Base-by-base conservation (phyloP, 2,113 vertebrate species). In the Enhydra lutris region DNA sequence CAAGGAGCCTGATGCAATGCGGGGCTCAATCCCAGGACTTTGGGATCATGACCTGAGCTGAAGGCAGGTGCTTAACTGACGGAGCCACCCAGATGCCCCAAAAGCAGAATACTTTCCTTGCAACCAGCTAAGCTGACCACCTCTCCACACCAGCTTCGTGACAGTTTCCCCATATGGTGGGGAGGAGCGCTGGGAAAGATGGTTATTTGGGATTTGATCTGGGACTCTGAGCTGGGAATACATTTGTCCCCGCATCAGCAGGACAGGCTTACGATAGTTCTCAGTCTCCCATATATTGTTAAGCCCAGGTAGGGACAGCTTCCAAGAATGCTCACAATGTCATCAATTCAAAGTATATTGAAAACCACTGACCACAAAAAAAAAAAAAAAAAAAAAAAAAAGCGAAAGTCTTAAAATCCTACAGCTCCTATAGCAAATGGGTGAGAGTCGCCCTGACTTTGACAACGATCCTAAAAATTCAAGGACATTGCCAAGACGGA, bases 91-190 rank as follows among this genome's bases (percentile, higher is more conserved):
- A 34, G 31, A 31, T 31, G 14, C 63, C 63, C 63, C 47, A 81
- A 97, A 91, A 84, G 45, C 69, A 95, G 84, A 34, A 61, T 45
- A 59, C 47, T 91, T 74, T 47, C 6, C 59, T 8, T 71, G 26
- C n/a, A 9, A 21, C 86, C 61, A 63, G 26, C 50, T 61, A 85
- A 74, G 8, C 26, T 67, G 29, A 74, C 71, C 20, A 7, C 34
- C 23, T 57, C 36, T 73, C 71, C n/a, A 29, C 47, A 76, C n/a
- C 36, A 4, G 13, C 73, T 89, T 42, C 4, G 69, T 50, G 73
- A 31, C 6, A 50, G 45, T 42, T 47, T 42, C 34, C 36, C 61
- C 61, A 21, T 3, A 14, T 9, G 31, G 13, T 67, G 36, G 39
- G 11, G 7, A 31, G 26, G 15, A 34, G 39, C 13, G 1, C 0